Evolutionary conservation across 2,113 vertebrate genomes (phyloP).

Genomic region (Cromileptes altivelis): DNA sequence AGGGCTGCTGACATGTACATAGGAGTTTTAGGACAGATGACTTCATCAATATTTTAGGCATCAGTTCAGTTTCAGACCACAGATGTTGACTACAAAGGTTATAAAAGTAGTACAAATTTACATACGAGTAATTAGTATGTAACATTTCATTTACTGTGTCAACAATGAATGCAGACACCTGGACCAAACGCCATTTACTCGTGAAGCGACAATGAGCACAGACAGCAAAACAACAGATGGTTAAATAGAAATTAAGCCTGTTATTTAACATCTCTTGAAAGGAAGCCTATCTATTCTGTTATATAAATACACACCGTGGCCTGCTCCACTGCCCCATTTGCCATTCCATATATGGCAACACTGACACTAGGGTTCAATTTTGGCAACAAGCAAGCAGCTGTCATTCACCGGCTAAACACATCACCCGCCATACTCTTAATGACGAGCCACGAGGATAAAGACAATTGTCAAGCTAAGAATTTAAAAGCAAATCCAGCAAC

Average conservation of each 20-base stretch:
- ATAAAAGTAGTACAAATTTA: neutral
- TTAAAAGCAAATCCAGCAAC: neutral
- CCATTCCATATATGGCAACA: constrained; percentile 86
- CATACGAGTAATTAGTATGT: neutral
- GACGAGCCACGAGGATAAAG: constrained; percentile 17
- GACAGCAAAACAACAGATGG: constrained; percentile 22
- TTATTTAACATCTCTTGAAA: constrained; percentile 68
- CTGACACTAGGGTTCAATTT: constrained; percentile 84
- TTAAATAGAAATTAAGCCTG: constrained; percentile 28
- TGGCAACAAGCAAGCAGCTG: constrained; percentile 84
- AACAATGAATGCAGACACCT: neutral
- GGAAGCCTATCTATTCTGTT: constrained; percentile 78
- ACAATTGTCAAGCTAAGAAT: constrained; percentile 5
- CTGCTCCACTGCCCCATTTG: constrained; percentile 85
- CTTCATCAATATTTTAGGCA: neutral
- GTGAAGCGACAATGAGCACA: neutral
- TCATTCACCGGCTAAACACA: constrained; percentile 70
- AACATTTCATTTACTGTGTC: neutral
- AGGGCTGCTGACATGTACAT: neutral
- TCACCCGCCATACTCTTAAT: neutral
- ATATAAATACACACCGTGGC: constrained; percentile 88
- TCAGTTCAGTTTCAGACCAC: neutral
- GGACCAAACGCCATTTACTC: neutral
- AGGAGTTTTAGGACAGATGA: neutral
- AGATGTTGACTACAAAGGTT: neutral